Evolutionary conservation across 2,113 vertebrate species (phyloP).

Genomic region (human): DNA sequence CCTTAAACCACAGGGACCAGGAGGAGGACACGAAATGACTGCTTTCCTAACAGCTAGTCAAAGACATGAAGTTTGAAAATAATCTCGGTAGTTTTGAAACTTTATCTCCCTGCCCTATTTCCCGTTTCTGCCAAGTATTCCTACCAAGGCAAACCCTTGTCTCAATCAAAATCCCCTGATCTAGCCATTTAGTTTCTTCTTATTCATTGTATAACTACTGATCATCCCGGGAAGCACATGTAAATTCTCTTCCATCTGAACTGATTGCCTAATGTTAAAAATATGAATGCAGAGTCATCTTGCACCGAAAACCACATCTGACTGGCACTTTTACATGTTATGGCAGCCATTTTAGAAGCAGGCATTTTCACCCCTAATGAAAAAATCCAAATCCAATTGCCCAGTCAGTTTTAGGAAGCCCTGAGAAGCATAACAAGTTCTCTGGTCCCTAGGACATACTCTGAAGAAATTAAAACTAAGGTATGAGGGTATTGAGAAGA

Average conservation of each 20-base stretch:
- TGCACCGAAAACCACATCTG: slow-evolving; percentile 29
- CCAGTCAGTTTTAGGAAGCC: not conserved
- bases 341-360: slow-evolving; percentile 1
- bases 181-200: not conserved
- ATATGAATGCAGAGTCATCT: not conserved
- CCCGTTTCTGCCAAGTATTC: not conserved
- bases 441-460: not conserved
- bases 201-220: not conserved
- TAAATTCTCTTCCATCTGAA: not conserved
- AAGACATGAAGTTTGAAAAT: not conserved
- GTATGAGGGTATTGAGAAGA: not conserved
- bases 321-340: not conserved
- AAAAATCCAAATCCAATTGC: slow-evolving; percentile 7
- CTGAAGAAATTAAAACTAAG: not conserved
- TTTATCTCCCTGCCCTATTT: not conserved
- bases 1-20: not conserved
- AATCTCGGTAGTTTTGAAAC: not conserved
- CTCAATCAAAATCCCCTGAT: not conserved
- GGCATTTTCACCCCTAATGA: not conserved
- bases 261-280: slow-evolving; percentile 50
- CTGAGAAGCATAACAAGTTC: not conserved
- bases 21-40: not conserved
- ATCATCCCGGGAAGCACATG: not conserved
- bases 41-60: not conserved
- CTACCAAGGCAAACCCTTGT: not conserved